These are phyloP conservation scores for Garra rufa DNA, from an alignment of 2,113 vertebrate genomes.

Conservation along the genomic window DNA sequence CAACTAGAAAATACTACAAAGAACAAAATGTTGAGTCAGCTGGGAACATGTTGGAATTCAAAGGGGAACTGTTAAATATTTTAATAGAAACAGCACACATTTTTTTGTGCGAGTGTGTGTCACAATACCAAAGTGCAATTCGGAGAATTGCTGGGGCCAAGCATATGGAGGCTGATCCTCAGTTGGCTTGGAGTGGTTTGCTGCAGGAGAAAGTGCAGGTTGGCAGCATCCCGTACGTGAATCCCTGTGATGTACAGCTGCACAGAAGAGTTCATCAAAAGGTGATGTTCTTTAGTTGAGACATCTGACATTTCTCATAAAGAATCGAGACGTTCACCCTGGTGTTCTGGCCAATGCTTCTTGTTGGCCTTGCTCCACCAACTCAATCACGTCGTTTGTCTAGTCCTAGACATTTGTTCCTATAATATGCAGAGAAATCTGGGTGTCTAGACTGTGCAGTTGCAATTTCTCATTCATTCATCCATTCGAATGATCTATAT, in stretches of 20 bases:
- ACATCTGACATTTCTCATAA: constrained; percentile 25
- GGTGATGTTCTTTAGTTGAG: constrained; percentile 8
- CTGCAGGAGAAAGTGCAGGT: background rate
- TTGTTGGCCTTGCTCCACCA: constrained; percentile 10
- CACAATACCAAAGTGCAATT: background rate
- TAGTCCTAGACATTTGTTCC: background rate
- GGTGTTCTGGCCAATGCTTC: background rate
- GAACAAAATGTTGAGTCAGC: constrained; percentile 16
- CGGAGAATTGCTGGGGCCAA: background rate
- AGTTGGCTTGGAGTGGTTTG: background rate
- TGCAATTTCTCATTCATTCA: background rate
- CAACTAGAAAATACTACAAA: background rate
- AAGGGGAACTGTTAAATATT: background rate
- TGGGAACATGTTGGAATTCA: background rate
- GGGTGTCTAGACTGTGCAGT: constrained; percentile 2
- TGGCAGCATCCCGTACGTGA: background rate
- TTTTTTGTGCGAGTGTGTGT: background rate
- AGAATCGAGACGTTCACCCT: background rate
- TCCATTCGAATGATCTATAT: background rate
- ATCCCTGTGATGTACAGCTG: constrained; percentile 10
- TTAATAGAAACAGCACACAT: background rate
- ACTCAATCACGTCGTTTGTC: background rate
- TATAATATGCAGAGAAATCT: background rate
- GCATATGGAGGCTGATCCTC: background rate
- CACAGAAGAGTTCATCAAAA: constrained; percentile 16